A percentile compares a stretch with the other conserved stretches of the same genome.
These are phyloP conservation scores for Cremastobaeus sp. DNA, from an alignment of 2,888 invertebrate species.

Conservation along the genomic window DNA sequence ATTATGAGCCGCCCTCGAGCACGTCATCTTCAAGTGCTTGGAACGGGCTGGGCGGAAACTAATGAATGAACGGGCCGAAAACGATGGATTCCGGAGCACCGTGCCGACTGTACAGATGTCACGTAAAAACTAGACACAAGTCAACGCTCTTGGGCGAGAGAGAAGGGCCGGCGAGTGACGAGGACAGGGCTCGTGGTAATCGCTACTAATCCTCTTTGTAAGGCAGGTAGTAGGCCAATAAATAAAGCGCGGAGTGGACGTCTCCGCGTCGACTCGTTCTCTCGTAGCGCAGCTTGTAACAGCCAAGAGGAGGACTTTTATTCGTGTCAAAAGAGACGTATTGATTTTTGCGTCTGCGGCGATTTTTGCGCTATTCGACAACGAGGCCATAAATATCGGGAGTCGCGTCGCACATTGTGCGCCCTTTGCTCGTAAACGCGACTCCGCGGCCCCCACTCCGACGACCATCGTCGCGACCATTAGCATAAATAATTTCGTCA, in stretches of 20 bases:
- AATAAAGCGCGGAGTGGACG: slow-evolving; percentile 54
- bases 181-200: slow-evolving; percentile 44
- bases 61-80: slow-evolving; percentile 11
- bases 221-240: slow-evolving; percentile 61
- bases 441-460: slow-evolving; percentile 1
- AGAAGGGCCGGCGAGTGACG: not conserved
- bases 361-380: slow-evolving; percentile 54
- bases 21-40: too few relatives aligned
- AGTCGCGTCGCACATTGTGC: slow-evolving; percentile 30
- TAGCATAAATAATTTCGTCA: slow-evolving; percentile 20
- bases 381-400: slow-evolving; percentile 48
- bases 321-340: slow-evolving; percentile 58
- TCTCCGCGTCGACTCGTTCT: slow-evolving; percentile 47
- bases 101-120: slow-evolving; percentile 5
- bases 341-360: slow-evolving; percentile 57
- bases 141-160: slow-evolving; percentile 30
- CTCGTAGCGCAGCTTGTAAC: slow-evolving; percentile 42
- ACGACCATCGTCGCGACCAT: not conserved
- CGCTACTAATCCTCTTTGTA: slow-evolving; percentile 60
- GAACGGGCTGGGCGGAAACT: too few relatives aligned
- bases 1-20: too few relatives aligned
- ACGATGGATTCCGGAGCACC: not conserved
- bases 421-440: slow-evolving; percentile 36
- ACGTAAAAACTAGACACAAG: slow-evolving; percentile 41
- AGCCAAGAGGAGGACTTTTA: slow-evolving; percentile 58